Percentiles rank a stretch among this genome's conserved stretches.
phyloP scores from a whole-genome alignment of 2,797 vertebrate species.

The Schizopygopsis pylzovi region DNA sequence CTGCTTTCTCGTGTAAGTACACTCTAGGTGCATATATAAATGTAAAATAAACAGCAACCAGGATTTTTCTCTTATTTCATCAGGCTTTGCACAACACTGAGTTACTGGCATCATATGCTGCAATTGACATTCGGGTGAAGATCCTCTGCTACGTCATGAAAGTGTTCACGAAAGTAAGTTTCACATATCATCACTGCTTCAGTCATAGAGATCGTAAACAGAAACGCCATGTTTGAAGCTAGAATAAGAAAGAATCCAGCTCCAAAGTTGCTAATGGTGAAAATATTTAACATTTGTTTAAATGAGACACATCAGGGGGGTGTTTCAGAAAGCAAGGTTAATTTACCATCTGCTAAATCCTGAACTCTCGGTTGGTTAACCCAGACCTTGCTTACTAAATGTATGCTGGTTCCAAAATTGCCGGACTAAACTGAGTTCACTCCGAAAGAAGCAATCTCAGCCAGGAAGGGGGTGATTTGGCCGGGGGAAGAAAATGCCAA shows the following conservation, averaged over 20 bases:
- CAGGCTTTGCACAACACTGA: constrained; percentile 94
- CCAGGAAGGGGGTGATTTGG: too few relatives aligned
- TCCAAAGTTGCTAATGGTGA: not conserved
- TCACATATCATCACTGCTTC: not conserved
- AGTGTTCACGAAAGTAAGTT: constrained; percentile 91
- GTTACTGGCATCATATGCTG: constrained; percentile 88
- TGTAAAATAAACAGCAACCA: not conserved
- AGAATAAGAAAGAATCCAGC: not conserved
- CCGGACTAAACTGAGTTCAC: too few relatives aligned
- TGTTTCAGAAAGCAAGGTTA: too few relatives aligned
- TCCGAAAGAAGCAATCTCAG: too few relatives aligned
- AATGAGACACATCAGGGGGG: not conserved
- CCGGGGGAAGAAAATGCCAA: too few relatives aligned
- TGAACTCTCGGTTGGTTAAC: too few relatives aligned
- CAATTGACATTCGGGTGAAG: constrained; percentile 90
- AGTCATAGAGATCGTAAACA: not conserved
- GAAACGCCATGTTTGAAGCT: not conserved
- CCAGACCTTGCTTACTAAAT: too few relatives aligned
- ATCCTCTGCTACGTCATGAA: constrained; percentile 97
- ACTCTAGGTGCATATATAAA: not conserved
- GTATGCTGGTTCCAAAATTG: too few relatives aligned
- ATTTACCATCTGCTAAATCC: too few relatives aligned
- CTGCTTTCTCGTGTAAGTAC: not conserved
- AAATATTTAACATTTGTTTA: not conserved
- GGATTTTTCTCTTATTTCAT: constrained; percentile 34